A percentile compares a stretch with the other conserved stretches of the same genome.
These are phyloP conservation scores for Axinella damicornis DNA, from an alignment of 37 sponge, comb jelly and placozoan species.

Conservation along the genomic window DNA sequence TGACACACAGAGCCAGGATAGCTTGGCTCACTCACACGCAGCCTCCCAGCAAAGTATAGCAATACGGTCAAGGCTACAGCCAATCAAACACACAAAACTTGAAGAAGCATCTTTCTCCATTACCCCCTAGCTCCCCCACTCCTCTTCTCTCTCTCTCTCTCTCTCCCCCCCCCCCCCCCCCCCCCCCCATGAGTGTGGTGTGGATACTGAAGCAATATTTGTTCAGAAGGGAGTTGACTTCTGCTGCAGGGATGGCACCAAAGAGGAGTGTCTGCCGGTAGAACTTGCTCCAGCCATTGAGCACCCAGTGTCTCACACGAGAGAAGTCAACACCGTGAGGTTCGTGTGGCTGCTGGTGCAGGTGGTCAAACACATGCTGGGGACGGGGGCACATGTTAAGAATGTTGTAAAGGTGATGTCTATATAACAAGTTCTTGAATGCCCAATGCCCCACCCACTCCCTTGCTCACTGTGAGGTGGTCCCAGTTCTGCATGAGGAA, in stretches of 20 bases:
- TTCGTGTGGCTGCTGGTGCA: conserved; percentile 78
- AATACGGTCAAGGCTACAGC: background rate
- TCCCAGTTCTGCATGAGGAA: conserved; percentile 99
- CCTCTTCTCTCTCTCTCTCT: background rate
- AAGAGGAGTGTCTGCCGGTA: conserved; percentile 92
- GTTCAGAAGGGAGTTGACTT: conserved; percentile 81
- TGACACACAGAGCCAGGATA: conserved; percentile 61
- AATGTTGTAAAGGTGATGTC: too few relatives aligned
- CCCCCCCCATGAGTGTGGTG: too few relatives aligned
- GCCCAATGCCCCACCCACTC: background rate
- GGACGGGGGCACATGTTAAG: background rate
- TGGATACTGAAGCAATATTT: conserved; percentile 74
- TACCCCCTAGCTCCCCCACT: too few relatives aligned
- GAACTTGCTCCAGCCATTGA: conserved; percentile 78
- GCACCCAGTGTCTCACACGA: conserved; percentile 85
- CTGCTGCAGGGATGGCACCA: conserved; percentile 75
- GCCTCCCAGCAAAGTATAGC: conserved; percentile 73
- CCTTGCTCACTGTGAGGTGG: conserved; percentile 68
- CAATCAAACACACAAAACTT: background rate
- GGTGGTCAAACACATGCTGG: conserved; percentile 70
- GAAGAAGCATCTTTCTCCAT: too few relatives aligned
- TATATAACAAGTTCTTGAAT: background rate
- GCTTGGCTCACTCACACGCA: conserved; percentile 19
- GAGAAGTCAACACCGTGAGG: conserved; percentile 89
- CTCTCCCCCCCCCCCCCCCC: background rate